A percentile compares a stretch with the other conserved stretches of the same genome.
These are phyloP conservation scores for Podarcis lilfordi DNA, from an alignment of 2,797 vertebrate species.

Conservation along the genomic window DNA sequence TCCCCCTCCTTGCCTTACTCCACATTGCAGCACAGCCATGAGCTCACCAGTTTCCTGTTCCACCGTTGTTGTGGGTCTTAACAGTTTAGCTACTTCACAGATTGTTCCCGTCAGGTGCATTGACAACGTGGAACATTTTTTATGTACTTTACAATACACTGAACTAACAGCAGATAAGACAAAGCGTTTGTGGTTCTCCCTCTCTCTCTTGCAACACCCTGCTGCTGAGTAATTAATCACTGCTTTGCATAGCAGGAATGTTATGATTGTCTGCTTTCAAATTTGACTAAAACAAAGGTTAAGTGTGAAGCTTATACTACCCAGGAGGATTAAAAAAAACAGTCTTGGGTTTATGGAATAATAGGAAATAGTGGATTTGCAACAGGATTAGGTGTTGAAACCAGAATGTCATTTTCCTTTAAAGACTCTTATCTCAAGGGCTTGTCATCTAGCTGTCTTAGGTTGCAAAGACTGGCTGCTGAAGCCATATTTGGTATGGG, in stretches of 20 bases:
- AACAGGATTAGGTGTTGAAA: not conserved
- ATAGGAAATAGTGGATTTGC: not conserved
- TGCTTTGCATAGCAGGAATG: conserved; percentile 43
- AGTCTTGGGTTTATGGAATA: not conserved
- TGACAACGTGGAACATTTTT: conserved; percentile 37
- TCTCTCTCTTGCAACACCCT: conserved; percentile 47
- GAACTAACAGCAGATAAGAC: conserved; percentile 33
- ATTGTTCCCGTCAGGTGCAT: conserved; percentile 12
- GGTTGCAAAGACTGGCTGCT: not conserved
- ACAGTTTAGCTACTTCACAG: not conserved
- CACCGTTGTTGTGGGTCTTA: conserved; percentile 5
- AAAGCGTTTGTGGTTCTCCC: conserved; percentile 54
- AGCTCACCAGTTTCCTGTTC: conserved; percentile 27
- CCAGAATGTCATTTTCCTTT: not conserved
- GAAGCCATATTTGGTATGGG: conserved; percentile 17
- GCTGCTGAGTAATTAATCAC: conserved; percentile 60
- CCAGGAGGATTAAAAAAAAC: no score
- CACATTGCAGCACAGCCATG: not conserved
- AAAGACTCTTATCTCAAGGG: conserved; percentile 14
- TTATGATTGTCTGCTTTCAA: conserved; percentile 45
- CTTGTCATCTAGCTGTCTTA: conserved; percentile 14
- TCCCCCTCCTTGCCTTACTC: conserved; percentile 11
- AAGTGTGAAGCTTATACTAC: conserved; percentile 30
- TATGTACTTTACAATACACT: conserved; percentile 47
- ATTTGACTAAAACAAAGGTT: conserved; percentile 48